phyloP scores from a whole-genome alignment of 2,113 vertebrate species.

The Physeter macrocephalus region DNA sequence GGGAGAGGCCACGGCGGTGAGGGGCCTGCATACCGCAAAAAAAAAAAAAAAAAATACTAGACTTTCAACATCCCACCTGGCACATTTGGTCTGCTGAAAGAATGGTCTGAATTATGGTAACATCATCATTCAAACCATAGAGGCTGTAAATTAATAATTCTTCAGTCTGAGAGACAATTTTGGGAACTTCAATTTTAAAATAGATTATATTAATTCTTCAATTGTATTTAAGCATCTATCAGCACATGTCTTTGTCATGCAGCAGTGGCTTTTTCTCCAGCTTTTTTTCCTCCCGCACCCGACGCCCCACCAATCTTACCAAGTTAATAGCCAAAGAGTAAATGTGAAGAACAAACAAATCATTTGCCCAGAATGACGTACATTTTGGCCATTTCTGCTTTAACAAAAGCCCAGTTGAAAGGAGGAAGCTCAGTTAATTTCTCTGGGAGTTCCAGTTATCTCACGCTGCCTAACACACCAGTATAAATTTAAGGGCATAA shows the following conservation, averaged over 20 bases:
- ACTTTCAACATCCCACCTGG: not conserved
- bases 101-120: not conserved
- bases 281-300: not conserved
- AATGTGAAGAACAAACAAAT: not conserved
- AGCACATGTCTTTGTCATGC: not conserved
- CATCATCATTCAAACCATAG: not conserved
- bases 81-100: not conserved
- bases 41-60: no score
- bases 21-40: no score
- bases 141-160: not conserved
- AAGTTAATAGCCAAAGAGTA: not conserved
- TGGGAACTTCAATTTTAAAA: not conserved
- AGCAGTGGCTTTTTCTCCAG: not conserved
- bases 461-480: not conserved
- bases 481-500: not conserved
- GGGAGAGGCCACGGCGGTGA: no score
- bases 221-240: not conserved
- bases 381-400: not conserved
- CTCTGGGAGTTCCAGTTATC: not conserved
- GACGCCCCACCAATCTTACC: not conserved
- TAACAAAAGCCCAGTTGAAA: not conserved
- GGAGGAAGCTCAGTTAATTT: not conserved
- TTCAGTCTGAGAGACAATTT: not conserved
- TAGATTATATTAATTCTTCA: not conserved
- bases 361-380: not conserved